Evolutionary conservation across 2,888 invertebrate genomes (phyloP).

Genomic region (Cephus sareptanus): DNA sequence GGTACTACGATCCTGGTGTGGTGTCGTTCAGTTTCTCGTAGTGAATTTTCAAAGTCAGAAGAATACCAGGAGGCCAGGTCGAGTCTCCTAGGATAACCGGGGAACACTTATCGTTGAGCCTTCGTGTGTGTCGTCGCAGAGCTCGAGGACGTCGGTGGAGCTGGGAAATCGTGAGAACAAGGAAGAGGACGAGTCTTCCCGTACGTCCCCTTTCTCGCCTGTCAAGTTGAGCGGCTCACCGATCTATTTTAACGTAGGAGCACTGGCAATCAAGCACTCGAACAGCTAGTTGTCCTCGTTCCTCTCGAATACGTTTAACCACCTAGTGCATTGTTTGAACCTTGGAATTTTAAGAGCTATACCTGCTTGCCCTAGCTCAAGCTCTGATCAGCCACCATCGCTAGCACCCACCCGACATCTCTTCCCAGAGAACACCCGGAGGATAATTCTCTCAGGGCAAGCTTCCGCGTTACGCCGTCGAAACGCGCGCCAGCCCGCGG

Average conservation of each 20-base stretch:
- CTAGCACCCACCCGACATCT: neutral
- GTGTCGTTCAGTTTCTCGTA: neutral
- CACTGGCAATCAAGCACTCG: neutral
- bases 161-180: neutral
- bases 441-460: neutral
- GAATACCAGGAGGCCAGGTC: neutral
- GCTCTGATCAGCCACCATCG: neutral
- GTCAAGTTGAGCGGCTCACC: conserved; percentile 23
- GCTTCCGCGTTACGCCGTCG: neutral
- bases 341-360: neutral
- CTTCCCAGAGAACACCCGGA: neutral
- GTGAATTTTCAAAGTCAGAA: neutral
- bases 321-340: neutral
- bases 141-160: neutral
- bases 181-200: conserved; percentile 19
- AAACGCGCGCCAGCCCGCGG: neutral
- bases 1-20: neutral
- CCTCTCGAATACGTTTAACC: neutral
- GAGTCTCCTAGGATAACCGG: neutral
- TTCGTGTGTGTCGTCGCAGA: neutral
- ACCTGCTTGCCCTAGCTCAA: neutral
- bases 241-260: conserved; percentile 47
- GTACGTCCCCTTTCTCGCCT: conserved; percentile 16
- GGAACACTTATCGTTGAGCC: neutral
- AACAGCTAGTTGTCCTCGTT: neutral